Percentiles rank a stretch among this genome's conserved stretches.
Conservation (phyloP, 2,113 vertebrate genomes). For the Eudorcas thomsonii region DNA sequence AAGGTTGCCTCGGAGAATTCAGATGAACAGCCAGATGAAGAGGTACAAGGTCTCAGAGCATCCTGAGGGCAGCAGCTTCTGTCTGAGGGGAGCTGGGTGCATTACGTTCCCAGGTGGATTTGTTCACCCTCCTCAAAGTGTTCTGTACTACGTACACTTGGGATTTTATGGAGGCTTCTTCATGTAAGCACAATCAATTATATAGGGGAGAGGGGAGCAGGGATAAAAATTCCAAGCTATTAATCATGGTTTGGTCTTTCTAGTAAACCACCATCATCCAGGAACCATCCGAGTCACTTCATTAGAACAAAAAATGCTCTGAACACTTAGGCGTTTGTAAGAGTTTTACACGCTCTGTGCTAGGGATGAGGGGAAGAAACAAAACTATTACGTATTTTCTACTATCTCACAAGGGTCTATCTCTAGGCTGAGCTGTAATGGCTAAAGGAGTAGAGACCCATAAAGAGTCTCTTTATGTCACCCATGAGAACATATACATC, state of each 20-base stretch:
- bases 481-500: background rate
- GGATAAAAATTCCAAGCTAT: background rate
- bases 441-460: background rate
- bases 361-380: background rate
- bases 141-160: background rate
- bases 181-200: background rate
- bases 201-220: background rate
- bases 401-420: background rate
- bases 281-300: background rate
- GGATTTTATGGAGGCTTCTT: background rate
- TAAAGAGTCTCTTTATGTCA: background rate
- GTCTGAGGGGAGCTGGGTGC: background rate
- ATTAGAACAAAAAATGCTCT: background rate
- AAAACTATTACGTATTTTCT: background rate
- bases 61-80: background rate
- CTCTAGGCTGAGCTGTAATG: background rate
- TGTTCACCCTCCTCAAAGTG: background rate
- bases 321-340: background rate
- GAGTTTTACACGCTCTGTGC: background rate
- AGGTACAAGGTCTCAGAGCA: background rate
- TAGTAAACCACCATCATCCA: background rate
- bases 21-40: background rate
- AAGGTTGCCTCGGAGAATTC: background rate
- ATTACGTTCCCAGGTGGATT: background rate
- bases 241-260: background rate